phyloP scores from a whole-genome alignment of 2,888 invertebrate genomes.

The Nycteola revayana region DNA sequence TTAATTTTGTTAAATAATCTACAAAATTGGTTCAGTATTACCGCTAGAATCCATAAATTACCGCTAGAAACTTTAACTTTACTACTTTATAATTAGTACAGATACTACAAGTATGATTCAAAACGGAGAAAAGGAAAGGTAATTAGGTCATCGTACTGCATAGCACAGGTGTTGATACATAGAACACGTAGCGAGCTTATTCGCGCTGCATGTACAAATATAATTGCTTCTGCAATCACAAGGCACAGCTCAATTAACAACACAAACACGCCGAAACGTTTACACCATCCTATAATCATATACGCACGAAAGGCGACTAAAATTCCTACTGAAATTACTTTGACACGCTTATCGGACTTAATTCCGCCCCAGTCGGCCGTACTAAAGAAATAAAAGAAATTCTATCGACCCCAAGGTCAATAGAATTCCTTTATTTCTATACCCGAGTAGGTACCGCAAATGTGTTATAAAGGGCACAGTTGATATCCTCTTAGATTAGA shows the following conservation, averaged over 20 bases:
- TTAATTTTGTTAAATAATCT: no score
- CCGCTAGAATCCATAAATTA: no score
- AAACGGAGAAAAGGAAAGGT: no score
- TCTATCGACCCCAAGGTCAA: constrained; percentile 29
- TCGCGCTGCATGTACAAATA: constrained; percentile 9
- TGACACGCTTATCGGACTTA: constrained; percentile 21
- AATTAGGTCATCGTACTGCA: constrained; percentile 17
- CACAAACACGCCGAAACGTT: constrained; percentile 10
- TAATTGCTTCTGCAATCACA: constrained; percentile 19
- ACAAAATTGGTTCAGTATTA: no score
- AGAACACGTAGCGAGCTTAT: constrained; percentile 13
- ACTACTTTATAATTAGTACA: no score
- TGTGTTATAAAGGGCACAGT: constrained; percentile 36
- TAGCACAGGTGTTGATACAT: constrained; percentile 19
- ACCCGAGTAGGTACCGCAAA: constrained; percentile 33
- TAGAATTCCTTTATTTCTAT: no score
- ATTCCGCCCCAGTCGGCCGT: constrained; percentile 9
- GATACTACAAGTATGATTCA: no score
- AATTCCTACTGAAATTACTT: constrained; percentile 26
- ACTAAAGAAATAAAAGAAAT: constrained; percentile 33
- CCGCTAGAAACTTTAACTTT: no score
- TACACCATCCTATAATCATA: no score
- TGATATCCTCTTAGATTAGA: constrained; percentile 46
- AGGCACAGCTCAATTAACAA: constrained; percentile 28
- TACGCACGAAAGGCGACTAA: constrained; percentile 1